Percentiles rank a stretch among this genome's conserved stretches.
Evolutionary conservation across 2,113 vertebrate genomes (phyloP).

Genomic region (Laticauda colubrina): DNA sequence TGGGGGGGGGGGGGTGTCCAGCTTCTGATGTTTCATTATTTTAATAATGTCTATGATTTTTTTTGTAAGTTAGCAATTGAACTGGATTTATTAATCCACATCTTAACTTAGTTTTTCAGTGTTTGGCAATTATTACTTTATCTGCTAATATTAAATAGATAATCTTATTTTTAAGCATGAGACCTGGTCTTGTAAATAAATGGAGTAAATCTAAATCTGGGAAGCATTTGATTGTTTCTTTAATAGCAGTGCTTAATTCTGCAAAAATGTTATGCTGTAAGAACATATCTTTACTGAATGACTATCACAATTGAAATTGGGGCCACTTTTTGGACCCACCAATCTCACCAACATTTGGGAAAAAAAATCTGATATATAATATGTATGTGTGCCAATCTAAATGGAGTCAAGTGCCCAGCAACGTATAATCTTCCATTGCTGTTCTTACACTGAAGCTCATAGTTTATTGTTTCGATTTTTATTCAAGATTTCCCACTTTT

Average conservation of each 20-base stretch:
- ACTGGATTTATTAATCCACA: neutral
- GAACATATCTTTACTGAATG: neutral
- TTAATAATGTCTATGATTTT: neutral
- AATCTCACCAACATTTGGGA: neutral
- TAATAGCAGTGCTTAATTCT: neutral
- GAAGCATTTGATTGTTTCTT: neutral
- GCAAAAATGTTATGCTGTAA: neutral
- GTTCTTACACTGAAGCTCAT: neutral
- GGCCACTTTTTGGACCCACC: neutral
- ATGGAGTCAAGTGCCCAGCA: neutral
- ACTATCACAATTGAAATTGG: neutral
- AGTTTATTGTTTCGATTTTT: neutral
- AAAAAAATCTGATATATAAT: neutral
- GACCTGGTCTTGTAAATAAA: neutral
- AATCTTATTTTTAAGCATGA: neutral
- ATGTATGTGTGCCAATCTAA: neutral
- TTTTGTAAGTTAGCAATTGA: neutral
- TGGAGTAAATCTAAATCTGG: neutral
- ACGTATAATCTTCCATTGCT: neutral
- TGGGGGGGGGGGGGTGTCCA: rapidly evolving
- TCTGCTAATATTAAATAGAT: neutral
- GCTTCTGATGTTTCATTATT: neutral
- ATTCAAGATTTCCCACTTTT: neutral
- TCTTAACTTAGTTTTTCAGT: neutral
- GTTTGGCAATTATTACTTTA: neutral